Base-by-base conservation (phyloP, 2,113 vertebrate species). In the Cygnus atratus region DNA sequence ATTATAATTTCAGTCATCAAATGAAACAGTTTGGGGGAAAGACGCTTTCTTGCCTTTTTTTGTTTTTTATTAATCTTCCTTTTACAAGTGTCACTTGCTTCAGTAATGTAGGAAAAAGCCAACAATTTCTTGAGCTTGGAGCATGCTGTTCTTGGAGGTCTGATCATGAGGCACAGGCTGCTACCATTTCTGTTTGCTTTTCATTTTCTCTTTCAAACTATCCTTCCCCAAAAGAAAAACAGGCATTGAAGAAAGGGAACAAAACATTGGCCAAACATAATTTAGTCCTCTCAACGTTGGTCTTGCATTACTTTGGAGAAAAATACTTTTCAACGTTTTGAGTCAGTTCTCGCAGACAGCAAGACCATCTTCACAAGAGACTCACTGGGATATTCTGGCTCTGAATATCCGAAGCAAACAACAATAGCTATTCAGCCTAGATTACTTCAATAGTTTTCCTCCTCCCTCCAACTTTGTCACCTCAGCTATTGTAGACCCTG, bases 131-230 rank as follows among this genome's bases (percentile, higher is more conserved):
- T 85, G 78, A 90, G 43, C 25, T 59, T 48, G 46, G 11, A 89
- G 5, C 5, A 12, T 13, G 35, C 7, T 68, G 11, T 37, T 61
- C 37, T 71, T 76, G 25, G 62, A 61, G 3, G 22, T n/a, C 55
- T 4, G 1, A 57, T 22, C 46, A 67, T 0, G 0, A 83, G 57
- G 43, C 11, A 35, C 8, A 39, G 13, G 6, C 13, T 79, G 28
- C 62, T 85, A 7, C 2, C 29, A 72, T 50, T 82, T 75, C 52
- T 83, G 19, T 13, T 71, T 74, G 24, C 20, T 57, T 65, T 72
- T 43, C 67, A 46, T 57, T n/a, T 84, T 79, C 33, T 62, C 24
- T 72, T 46, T 13, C 26, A 41, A 71, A 20, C 6, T 24, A 46
- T 35, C 13, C 50, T 88, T 13, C 17, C 8, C 7, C 35, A 41